These are phyloP conservation scores for Chaetoderma sp. DNA, from an alignment of 2,888 invertebrate species.

Conservation along the genomic window DNA sequence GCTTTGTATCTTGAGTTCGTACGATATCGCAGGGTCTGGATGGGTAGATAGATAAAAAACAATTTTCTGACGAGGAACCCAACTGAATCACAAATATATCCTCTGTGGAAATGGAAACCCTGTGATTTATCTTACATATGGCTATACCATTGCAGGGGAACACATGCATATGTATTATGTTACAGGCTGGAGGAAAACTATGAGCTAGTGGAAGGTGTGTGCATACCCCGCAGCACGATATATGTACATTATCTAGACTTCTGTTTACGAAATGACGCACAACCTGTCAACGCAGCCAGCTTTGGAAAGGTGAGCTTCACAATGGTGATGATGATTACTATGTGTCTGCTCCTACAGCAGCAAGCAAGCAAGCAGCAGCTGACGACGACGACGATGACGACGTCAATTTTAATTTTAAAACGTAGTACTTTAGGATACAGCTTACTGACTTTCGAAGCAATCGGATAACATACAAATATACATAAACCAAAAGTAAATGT, in stretches of 20 bases:
- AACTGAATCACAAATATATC: too few species aligned
- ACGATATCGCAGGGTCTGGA: too few species aligned
- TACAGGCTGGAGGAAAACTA: constrained; percentile 72
- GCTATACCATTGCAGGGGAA: neutral
- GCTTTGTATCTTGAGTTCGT: too few species aligned
- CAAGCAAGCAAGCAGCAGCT: neutral
- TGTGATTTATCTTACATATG: too few species aligned
- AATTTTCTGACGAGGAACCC: too few species aligned
- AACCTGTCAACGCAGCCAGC: constrained; percentile 73
- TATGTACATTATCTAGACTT: constrained; percentile 72
- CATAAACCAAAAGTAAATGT: too few species aligned
- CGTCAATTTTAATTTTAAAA: neutral
- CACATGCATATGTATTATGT: neutral
- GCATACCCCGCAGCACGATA: constrained; percentile 71
- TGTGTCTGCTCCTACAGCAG: neutral
- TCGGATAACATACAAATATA: too few species aligned
- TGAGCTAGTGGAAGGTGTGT: constrained; percentile 72
- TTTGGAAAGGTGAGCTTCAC: constrained; percentile 72
- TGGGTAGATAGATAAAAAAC: too few species aligned
- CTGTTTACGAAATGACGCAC: constrained; percentile 70
- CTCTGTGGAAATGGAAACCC: too few species aligned
- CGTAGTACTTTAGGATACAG: too few species aligned
- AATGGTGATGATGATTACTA: neutral
- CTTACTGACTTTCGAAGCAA: too few species aligned
- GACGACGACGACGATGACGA: neutral